Evolutionary conservation across 1,140 invertebrate species (phyloP).

Genomic region (Drosophila rhopaloa): DNA sequence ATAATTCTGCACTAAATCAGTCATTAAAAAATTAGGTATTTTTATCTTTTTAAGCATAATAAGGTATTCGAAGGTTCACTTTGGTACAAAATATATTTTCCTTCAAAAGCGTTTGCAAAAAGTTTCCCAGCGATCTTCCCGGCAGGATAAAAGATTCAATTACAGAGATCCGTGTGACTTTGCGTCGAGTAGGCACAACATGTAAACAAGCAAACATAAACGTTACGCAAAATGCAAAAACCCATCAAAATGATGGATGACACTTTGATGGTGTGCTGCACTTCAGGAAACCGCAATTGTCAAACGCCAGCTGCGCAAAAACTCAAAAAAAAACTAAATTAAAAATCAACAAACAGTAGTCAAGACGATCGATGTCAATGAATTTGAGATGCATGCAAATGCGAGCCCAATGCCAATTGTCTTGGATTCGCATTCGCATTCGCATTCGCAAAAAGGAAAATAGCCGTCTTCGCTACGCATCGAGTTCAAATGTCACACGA

Average conservation of each 20-base stretch:
- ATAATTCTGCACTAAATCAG: too few relatives aligned
- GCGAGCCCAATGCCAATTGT: slow-evolving; percentile 52
- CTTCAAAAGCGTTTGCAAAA: slow-evolving; percentile 7
- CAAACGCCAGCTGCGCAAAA: slow-evolving; percentile 69
- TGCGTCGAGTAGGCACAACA: slow-evolving; percentile 54
- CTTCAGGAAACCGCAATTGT: slow-evolving; percentile 70
- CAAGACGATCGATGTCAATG: slow-evolving; percentile 72
- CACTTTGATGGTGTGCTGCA: slow-evolving; percentile 72
- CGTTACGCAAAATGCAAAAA: slow-evolving; percentile 53
- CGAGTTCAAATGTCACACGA: slow-evolving; percentile 65
- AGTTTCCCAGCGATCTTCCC: slow-evolving; percentile 61
- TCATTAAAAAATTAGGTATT: too few relatives aligned
- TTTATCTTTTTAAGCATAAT: too few relatives aligned
- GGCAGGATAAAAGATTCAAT: slow-evolving; percentile 78
- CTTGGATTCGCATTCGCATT: slow-evolving; percentile 21
- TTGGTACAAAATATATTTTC: neutral
- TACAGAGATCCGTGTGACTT: slow-evolving; percentile 71
- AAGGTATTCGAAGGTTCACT: slow-evolving; percentile 1
- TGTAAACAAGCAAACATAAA: slow-evolving; percentile 61
- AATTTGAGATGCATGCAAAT: slow-evolving; percentile 78
- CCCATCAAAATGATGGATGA: slow-evolving; percentile 80
- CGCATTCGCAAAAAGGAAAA: slow-evolving; percentile 31
- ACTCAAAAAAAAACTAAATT: slow-evolving; percentile 80
- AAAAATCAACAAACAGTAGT: slow-evolving; percentile 79
- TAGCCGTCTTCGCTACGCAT: slow-evolving; percentile 36